These are phyloP conservation scores for Melipona quadrifasciata DNA, from an alignment of 1,140 invertebrate genomes.

Conservation along the genomic window DNA sequence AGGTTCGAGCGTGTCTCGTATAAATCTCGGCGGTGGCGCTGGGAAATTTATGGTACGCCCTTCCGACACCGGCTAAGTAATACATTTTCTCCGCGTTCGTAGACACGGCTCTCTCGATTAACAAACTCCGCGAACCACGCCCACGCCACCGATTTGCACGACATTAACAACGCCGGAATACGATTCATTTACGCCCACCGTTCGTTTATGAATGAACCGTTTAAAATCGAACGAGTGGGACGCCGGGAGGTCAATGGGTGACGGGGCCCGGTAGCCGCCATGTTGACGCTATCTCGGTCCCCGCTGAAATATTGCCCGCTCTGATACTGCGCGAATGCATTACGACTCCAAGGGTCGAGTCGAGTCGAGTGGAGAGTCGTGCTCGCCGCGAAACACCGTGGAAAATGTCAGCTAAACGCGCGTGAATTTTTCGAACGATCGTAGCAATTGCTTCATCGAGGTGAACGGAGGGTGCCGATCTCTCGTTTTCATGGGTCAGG, in stretches of 20 bases:
- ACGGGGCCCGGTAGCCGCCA: constrained; percentile 56
- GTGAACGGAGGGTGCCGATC: neutral
- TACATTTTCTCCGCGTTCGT: constrained; percentile 63
- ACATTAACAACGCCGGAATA: constrained; percentile 64
- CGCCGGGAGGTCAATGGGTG: constrained; percentile 60
- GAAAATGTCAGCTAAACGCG: neutral
- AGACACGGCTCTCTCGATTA: constrained; percentile 62
- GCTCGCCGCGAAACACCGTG: neutral
- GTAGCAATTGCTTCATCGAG: neutral
- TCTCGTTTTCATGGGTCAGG: neutral
- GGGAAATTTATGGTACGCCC: constrained; percentile 61
- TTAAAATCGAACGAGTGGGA: constrained; percentile 68
- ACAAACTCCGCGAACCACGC: constrained; percentile 59
- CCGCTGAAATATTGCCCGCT: constrained; percentile 68
- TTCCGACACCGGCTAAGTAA: constrained; percentile 61
- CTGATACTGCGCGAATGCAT: constrained; percentile 45
- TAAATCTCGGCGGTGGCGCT: constrained; percentile 54
- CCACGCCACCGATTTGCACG: constrained; percentile 57
- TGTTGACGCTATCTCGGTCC: constrained; percentile 65
- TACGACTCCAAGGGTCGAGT: constrained; percentile 34
- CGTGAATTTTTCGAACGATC: neutral
- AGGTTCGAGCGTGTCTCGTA: constrained; percentile 44
- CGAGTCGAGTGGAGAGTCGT: neutral
- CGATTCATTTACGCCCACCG: constrained; percentile 69
- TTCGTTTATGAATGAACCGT: constrained; percentile 62